Percentiles rank a stretch among this genome's conserved stretches.
phyloP scores from a whole-genome alignment of 2,888 invertebrate genomes.

The Conchocele bisecta region DNA sequence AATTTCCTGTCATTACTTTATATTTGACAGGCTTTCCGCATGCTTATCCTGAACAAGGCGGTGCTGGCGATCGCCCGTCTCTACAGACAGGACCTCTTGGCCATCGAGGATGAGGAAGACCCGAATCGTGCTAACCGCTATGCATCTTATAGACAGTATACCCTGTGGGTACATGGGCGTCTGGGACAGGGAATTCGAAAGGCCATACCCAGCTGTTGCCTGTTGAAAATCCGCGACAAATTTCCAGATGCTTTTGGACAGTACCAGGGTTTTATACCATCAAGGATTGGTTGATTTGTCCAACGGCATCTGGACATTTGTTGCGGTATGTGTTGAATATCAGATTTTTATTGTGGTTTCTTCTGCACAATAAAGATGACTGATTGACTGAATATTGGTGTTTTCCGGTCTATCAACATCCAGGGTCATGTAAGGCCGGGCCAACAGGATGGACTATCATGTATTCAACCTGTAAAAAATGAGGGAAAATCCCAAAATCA shows the following conservation, averaged over 20 bases:
- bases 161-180: neutral
- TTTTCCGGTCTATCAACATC: too few species aligned
- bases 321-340: too few species aligned
- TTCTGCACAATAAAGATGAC: too few species aligned
- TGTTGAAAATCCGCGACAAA: slow-evolving; percentile 49
- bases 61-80: neutral
- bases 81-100: slow-evolving; percentile 1
- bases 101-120: neutral
- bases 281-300: neutral
- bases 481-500: too few species aligned
- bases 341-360: too few species aligned
- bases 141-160: neutral
- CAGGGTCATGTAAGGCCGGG: too few species aligned
- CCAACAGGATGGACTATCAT: too few species aligned
- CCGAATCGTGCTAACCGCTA: neutral
- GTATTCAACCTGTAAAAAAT: too few species aligned
- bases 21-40: neutral
- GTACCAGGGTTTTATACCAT: slow-evolving; percentile 35
- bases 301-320: too few species aligned
- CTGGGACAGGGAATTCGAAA: neutral
- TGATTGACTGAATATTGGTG: too few species aligned
- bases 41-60: neutral
- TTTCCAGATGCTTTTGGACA: slow-evolving; percentile 45
- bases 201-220: slow-evolving; percentile 1
- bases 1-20: too few species aligned